Percentiles rank a stretch among this genome's conserved stretches.
Evolutionary conservation across 35 echinoderm and acorn worm genomes (phyloP).

Genomic region (Stichopus chloronotus): DNA sequence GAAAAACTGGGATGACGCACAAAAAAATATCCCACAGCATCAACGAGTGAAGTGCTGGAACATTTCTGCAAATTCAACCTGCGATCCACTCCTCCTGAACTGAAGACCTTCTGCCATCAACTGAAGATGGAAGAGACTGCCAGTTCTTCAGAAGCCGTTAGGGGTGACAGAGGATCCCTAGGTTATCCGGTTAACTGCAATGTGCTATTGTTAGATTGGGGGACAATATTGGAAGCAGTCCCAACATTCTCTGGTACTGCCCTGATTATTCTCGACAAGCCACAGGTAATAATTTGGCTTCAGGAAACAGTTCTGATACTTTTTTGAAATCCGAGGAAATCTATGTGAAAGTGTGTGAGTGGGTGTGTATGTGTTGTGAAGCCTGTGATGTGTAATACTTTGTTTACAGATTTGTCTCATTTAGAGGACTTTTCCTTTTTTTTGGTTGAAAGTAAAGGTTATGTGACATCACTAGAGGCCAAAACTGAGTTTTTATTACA

Average conservation of each 20-base stretch:
- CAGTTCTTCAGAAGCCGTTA: not conserved
- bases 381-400: no score
- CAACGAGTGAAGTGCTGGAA: slow-evolving; percentile 21
- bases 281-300: not conserved
- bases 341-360: no score
- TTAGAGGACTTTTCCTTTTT: no score
- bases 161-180: not conserved
- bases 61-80: slow-evolving; percentile 24
- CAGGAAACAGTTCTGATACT: no score
- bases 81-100: slow-evolving; percentile 8
- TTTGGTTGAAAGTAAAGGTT: no score
- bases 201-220: not conserved
- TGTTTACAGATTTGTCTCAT: no score
- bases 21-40: not conserved
- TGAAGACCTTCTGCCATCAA: slow-evolving; percentile 4
- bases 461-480: no score
- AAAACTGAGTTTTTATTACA: no score
- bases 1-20: slow-evolving; percentile 25
- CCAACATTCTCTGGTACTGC: not conserved
- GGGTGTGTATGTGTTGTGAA: no score
- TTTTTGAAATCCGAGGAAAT: no score
- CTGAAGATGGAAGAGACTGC: not conserved
- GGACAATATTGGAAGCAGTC: not conserved
- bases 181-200: not conserved
- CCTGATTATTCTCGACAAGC: slow-evolving; percentile 24